phyloP scores from a whole-genome alignment of 1,140 invertebrate species.

The Papilio machaon region DNA sequence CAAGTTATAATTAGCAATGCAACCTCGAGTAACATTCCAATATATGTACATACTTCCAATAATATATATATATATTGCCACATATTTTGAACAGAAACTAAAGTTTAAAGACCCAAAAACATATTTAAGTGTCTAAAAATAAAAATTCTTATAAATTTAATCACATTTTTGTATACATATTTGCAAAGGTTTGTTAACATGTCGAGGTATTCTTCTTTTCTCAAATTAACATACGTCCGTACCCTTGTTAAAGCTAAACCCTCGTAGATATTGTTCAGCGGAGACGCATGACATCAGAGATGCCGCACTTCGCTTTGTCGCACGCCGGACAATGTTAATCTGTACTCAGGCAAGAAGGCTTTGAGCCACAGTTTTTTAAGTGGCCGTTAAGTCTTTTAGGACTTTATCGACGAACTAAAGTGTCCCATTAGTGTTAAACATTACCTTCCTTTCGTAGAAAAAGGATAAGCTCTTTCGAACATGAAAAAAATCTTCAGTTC shows the following conservation, averaged over 20 bases:
- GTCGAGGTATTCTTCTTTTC: neutral
- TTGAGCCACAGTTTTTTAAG: slow-evolving; percentile 34
- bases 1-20: neutral
- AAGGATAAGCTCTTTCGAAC: neutral
- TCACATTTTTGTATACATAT: neutral
- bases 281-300: slow-evolving; percentile 8
- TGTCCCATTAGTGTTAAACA: slow-evolving; percentile 4
- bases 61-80: too few relatives aligned
- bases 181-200: neutral
- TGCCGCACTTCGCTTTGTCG: neutral
- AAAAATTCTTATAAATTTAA: neutral
- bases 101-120: too few relatives aligned
- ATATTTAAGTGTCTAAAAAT: too few relatives aligned
- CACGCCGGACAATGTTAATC: slow-evolving; percentile 37
- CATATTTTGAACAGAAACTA: too few relatives aligned
- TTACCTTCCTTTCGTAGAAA: neutral
- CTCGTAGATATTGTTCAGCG: neutral
- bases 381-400: slow-evolving; percentile 28
- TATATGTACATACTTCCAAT: too few relatives aligned
- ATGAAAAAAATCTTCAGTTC: neutral
- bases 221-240: neutral
- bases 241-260: neutral
- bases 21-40: neutral
- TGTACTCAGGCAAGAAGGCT: slow-evolving; percentile 24
- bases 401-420: slow-evolving; percentile 18